Evolutionary conservation across 2,797 vertebrate genomes (phyloP), one percentile per base, ranked within the genome.

Genomic region (Melanotaenia boesemani): DNA sequence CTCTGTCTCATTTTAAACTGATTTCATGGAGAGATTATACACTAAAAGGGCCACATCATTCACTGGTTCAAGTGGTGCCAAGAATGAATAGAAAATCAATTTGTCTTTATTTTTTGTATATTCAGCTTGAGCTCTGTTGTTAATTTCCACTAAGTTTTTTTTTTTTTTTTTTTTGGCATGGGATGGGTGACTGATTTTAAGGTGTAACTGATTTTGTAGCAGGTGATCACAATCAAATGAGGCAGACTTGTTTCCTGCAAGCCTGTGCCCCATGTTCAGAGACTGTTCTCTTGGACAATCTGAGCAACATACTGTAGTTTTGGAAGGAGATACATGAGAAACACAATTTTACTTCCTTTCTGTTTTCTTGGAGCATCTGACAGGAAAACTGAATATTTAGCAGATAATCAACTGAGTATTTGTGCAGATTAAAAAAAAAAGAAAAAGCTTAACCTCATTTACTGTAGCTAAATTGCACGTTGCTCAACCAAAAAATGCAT

Each of bases 391-490:
- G 71, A 59, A 59, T 82, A 67, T 80, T 87, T 72, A 84, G 70
- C 70, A 61, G 70, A 84, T 80, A 16, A 58, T 59, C 76, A 84
- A 84, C 72, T 24, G 36, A 82, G 77, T 75, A 82, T 82, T 79
- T 82, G 77, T 73, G 54, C 54, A 79, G 78, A 50, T 50, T 30
- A 26, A 26, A 28, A 20, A 70, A 70, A 57, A 32, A 10, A 22
- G 41, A 20, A 74, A 79, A 83, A 74, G 74, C 79, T 71, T 86
- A 72, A 72, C 84, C 72, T 88, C 72, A 79, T 89, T 83, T 85
- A 87, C 76, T 93, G 84, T 90, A 91, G 90, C 83, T 89, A 68
- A 93, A 85, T 90, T 94, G 92, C 92, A 93, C 90, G 83, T 90
- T 80, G 83, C 85, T 92, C 79, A 81, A 86, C 72, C 86, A 82